Base-by-base conservation (phyloP, 2,797 vertebrate genomes). In the Karalla daura region DNA sequence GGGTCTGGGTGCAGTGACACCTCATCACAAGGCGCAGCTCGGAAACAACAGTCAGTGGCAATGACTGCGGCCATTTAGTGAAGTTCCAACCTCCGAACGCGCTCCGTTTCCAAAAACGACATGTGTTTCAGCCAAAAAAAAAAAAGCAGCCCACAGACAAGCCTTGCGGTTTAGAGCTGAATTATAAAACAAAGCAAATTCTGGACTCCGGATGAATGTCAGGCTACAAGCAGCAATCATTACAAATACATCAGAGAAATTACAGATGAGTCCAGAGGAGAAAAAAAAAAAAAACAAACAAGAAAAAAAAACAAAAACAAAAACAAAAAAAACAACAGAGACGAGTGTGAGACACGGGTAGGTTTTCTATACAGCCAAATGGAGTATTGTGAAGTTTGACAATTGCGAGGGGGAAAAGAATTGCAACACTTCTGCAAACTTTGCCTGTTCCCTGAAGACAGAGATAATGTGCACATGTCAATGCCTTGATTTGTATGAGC, bases 401-500 rank as follows among this genome's bases (percentile, higher is more conserved):
- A 74, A 81, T 81, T 59, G 67, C 54, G 59, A 58, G 39, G 60
- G 59, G 60, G 59, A 67, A 51, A 66, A 41, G 55, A 61, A 55
- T 37, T 37, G 46, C 55, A 70, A 67, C 74, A 80, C 66, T 68
- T 64, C 52, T 74, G 68, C 70, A 85, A 86, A 87, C 69, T 84
- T 85, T 87, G 54, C 58, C 68, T 80, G 72, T 87, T 81, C 74
- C 66, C 80, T 41, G 68, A 74, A 63, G 59, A 63, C 73, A 35
- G 63, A 86, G 78, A 88, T 90, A 92, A 93, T 91, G 85, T 91
- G 88, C 86, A 89, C 81, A 85, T 92, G 86, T 89, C 91, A 90
- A 85, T 90, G 85, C 72, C 73, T 89, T 87, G 85, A 90, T 93
- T 91, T 91, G 84, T 89, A 88, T 89, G 85, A 90, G 86, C 72